phyloP scores from a whole-genome alignment of 2,888 invertebrate species.

The Heteromyza rotundicornis region DNA sequence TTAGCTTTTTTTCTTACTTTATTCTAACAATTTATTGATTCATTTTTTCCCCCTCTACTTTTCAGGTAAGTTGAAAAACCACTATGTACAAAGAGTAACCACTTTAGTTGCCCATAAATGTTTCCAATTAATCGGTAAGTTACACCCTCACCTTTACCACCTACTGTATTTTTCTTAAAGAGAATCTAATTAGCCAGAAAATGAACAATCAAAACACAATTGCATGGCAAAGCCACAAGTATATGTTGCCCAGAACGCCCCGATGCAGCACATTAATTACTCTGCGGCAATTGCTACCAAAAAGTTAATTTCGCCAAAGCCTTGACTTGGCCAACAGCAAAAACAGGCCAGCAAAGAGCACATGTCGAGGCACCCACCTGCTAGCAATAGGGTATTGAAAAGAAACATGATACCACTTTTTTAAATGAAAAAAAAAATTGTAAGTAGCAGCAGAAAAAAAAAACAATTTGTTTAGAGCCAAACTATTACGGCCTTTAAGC shows the following conservation, averaged over 20 bases:
- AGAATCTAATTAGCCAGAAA: background rate
- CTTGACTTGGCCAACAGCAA: background rate
- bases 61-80: constrained; percentile 8
- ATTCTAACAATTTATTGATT: no score
- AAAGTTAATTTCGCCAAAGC: no score
- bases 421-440: no score
- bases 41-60: background rate
- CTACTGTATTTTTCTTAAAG: background rate
- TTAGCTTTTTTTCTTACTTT: no score
- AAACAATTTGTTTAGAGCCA: constrained; percentile 8
- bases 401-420: constrained; percentile 9
- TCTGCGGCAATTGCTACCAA: constrained; percentile 17
- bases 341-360: background rate
- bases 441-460: no score
- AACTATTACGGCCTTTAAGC: background rate
- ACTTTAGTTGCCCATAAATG: background rate
- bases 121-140: constrained; percentile 11
- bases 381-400: no score
- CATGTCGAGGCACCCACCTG: no score
- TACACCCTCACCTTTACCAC: constrained; percentile 10
- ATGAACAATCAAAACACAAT: background rate
- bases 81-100: no score
- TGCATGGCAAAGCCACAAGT: no score
- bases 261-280: constrained; percentile 21
- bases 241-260: background rate